Percentiles rank a stretch among this genome's conserved stretches.
Evolutionary conservation across 2,888 invertebrate species (phyloP).

Genomic region (Alviniconcha strummeri): DNA sequence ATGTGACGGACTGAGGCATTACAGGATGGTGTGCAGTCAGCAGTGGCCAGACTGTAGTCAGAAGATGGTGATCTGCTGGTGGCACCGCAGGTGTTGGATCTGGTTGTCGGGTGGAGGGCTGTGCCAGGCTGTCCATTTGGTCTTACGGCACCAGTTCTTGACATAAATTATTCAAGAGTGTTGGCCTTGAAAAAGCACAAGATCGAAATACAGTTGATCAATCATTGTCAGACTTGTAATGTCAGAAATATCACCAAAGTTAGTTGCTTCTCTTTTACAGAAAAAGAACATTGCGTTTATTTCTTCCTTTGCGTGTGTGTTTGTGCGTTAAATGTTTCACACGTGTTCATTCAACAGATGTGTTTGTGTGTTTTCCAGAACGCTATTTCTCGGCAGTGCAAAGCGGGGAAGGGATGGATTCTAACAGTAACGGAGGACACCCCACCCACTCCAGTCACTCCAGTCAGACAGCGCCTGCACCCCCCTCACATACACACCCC

Average conservation of each 20-base stretch:
- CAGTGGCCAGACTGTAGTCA: no score
- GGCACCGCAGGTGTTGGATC: not conserved
- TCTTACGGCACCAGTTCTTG: no score
- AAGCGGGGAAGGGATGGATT: conserved; percentile 40
- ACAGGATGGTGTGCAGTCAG: no score
- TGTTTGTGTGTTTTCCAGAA: conserved; percentile 32
- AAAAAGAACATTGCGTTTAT: not conserved
- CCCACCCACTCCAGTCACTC: conserved; percentile 14
- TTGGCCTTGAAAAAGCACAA: no score
- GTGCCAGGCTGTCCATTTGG: no score
- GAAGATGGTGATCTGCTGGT: not conserved
- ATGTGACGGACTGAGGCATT: no score
- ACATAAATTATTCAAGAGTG: no score
- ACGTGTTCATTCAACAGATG: no score
- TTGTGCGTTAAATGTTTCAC: no score
- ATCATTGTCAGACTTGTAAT: no score
- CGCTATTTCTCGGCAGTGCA: conserved; percentile 45
- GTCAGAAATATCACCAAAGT: not conserved
- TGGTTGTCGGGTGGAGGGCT: no score
- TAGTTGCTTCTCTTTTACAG: not conserved
- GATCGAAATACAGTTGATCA: no score
- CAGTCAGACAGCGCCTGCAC: conserved; percentile 14
- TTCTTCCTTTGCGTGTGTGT: not conserved
- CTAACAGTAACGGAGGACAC: conserved; percentile 12
- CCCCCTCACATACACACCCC: conserved; percentile 6